Base-by-base conservation (phyloP, 2,888 invertebrate genomes). In the Monochamus alternatus region DNA sequence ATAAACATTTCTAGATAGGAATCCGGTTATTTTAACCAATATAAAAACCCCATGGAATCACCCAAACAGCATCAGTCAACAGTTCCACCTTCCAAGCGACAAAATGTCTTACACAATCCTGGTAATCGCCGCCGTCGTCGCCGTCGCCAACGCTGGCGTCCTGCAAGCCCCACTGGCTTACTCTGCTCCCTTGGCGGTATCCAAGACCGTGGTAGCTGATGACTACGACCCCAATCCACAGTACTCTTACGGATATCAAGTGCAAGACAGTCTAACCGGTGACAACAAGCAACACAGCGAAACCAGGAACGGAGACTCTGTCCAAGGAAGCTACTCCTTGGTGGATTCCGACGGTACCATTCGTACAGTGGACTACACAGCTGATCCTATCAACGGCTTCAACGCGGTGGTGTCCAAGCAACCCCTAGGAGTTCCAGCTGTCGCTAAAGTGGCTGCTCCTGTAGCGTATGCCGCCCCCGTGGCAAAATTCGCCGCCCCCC, bases 351-450 rank as follows among this genome's bases (percentile, higher is more conserved):
- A 93, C 85, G 93, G 93, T 82, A 91, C 91, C 77, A 91, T 91
- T 85, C 91, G 93, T 81, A 92, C 91, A 47, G 93, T 93, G 0
- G 93, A 93, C 79, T 93, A 93, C 84, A 87, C 90, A 59, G 91
- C 91, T 5, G 91, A 91, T 82, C 89, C 90, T 78, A 83, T 90
- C 71, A 89, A 89, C 76, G 91, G 91, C 5, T 91, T 91, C 88
- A 91, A 91, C 87, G 91, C 91, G 47, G 90, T 91, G 68, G 91
- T 91, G 9, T 90, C 89, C 83, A 90, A 89, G 78, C 90, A 90
- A 78, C 89, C 91, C 14, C 74, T 81, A 0, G 77, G 55, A 8
- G 55, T n/a, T 4, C 55, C 80, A 12, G 80, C 80, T 7, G 81
- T 78, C 71, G 78, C 62, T 62, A 52, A 59, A 9, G 75, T 74